Base-by-base conservation (phyloP, 2,797 vertebrate genomes). In the Erethizon dorsatum region DNA sequence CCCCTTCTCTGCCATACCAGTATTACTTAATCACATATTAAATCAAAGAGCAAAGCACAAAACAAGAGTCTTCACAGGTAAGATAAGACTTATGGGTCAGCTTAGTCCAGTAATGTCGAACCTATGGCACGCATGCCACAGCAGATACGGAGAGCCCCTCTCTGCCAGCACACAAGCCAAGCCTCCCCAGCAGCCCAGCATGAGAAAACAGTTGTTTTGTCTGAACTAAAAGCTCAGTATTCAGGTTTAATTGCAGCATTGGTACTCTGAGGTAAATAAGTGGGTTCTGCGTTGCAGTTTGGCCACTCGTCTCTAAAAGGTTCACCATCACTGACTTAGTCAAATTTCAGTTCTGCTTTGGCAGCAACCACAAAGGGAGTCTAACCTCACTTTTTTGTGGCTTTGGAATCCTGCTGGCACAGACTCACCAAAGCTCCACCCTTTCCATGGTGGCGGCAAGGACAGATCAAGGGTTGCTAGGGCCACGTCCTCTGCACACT, bases 301-400 rank as follows among this genome's bases (percentile, higher is more conserved):
- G 37, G 10, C 22, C 20, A 12, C 37, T 45, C 10, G 1, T 45
- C 18, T 11, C 37, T 45, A 73, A 26, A 45, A 75, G 67, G 22
- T 26, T 75, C 41, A 0, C 41, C 12, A 13, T 45, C 71, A 45
- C 71, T 45, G 71, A 22, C 71, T 45, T 75, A 47, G 41, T 45
- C 71, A 75, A 47, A 94, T 77, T 84, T 85, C 71, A 92, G 91
- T 80, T 80, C 24, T 94, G n/a, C 75, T 89, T 92, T 91, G 83
- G 52, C 57, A 75, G 52, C 26, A 91, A 92, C 56, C 88, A 56
- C 94, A 92, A 91, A 97, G 31, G 26, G 37, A 88, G 6, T 87
- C 61, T 47, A 85, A 96, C 73, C 26, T 93, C 69, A 45, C 20
- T 8, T 85, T 92, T 79, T 57, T 45, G 37, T 50, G 7, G 26